Conservation (phyloP, 2,797 vertebrate species). For the Heliangelus exortis region DNA sequence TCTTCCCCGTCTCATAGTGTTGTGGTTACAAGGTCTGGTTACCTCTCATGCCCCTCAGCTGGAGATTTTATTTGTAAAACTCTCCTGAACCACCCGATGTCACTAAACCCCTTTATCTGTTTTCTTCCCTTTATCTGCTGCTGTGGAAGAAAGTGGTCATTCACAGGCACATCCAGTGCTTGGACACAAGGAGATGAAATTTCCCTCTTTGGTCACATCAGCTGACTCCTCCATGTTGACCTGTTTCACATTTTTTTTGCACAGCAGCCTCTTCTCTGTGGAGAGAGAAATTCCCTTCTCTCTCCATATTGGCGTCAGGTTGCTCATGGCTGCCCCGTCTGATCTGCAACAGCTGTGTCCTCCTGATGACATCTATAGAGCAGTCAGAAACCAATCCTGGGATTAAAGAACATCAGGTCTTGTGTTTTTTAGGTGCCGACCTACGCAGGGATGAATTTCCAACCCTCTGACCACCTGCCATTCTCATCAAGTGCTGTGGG, state of each 20-base stretch:
- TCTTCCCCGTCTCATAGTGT: neutral
- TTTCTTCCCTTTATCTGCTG: neutral
- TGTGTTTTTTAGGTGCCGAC: neutral
- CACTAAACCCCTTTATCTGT: neutral
- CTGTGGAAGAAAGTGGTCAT: fast-evolving
- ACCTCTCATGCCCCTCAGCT: neutral
- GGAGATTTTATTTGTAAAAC: neutral
- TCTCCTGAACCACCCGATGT: neutral
- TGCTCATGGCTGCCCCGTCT: neutral
- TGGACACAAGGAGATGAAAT: neutral
- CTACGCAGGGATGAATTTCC: neutral
- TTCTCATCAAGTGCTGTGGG: neutral
- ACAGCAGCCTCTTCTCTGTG: neutral
- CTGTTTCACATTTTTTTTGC: neutral
- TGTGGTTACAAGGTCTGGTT: neutral
- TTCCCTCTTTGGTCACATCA: neutral
- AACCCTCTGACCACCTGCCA: constrained; percentile 25
- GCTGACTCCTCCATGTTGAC: neutral
- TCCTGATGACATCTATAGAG: neutral
- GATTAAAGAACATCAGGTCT: neutral
- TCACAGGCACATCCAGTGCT: neutral
- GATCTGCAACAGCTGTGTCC: constrained; percentile 6
- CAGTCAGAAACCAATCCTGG: constrained; percentile 5
- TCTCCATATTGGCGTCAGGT: neutral
- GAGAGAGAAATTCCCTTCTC: neutral